These are phyloP conservation scores for Leptodactylus fallax DNA, from an alignment of 2,797 vertebrate genomes.

Conservation along the genomic window DNA sequence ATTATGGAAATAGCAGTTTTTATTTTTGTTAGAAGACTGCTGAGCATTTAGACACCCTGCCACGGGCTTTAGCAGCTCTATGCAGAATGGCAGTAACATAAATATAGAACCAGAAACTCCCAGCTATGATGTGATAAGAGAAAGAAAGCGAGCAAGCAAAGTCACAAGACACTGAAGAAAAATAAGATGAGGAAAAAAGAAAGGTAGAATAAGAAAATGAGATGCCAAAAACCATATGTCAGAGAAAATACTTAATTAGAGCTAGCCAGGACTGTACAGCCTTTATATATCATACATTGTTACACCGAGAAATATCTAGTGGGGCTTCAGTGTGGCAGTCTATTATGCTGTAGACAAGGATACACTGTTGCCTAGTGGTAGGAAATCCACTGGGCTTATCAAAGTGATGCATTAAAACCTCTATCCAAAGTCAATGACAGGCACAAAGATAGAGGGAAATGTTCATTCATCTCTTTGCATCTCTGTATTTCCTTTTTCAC, in stretches of 20 bases:
- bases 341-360: conserved; percentile 51
- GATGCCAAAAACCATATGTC: conserved; percentile 36
- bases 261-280: conserved; percentile 26
- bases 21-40: conserved; percentile 36
- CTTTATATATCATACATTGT: conserved; percentile 56
- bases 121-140: conserved; percentile 21
- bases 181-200: conserved; percentile 40
- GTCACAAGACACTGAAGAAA: conserved; percentile 46
- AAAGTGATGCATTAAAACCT: conserved; percentile 51
- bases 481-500: conserved; percentile 2
- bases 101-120: conserved; percentile 39
- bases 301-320: conserved; percentile 41
- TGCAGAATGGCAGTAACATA: conserved; percentile 30
- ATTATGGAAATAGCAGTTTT: conserved; percentile 49
- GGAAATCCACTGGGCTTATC: conserved; percentile 51
- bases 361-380: conserved; percentile 37
- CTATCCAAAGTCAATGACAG: conserved; percentile 30
- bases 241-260: conserved; percentile 59
- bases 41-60: conserved; percentile 43
- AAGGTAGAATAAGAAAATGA: conserved; percentile 14
- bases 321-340: conserved; percentile 42
- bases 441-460: conserved; percentile 10
- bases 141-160: not conserved
- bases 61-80: conserved; percentile 34
- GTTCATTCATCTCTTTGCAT: conserved; percentile 46